phyloP scores from a whole-genome alignment of 2,888 invertebrate genomes.

The Saturnia japonica region DNA sequence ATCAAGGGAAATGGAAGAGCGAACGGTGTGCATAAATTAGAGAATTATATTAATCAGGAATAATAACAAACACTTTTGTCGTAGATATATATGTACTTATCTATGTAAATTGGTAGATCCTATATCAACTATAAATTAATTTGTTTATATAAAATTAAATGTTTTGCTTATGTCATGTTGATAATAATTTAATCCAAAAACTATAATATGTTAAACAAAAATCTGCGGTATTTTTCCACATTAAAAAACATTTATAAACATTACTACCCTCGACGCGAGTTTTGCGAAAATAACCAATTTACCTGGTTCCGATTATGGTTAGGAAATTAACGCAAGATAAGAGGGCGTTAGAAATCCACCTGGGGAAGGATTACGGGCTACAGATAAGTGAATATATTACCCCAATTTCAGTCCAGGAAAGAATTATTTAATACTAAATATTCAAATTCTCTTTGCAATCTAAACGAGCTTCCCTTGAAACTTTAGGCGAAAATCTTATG shows the following conservation, averaged over 20 bases:
- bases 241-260: constrained; percentile 25
- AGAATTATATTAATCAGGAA: neutral
- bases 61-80: neutral
- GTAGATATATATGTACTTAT: neutral
- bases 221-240: constrained; percentile 25
- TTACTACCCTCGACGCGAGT: neutral
- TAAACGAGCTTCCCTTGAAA: constrained; percentile 57
- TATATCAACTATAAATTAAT: neutral
- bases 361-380: constrained; percentile 65
- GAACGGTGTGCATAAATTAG: neutral
- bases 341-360: constrained; percentile 63
- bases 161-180: neutral
- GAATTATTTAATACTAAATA: constrained; percentile 40
- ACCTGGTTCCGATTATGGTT: constrained; percentile 53
- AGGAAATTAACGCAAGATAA: constrained; percentile 74
- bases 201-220: neutral
- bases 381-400: constrained; percentile 74
- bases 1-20: neutral
- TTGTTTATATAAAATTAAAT: neutral
- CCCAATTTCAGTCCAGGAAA: constrained; percentile 60
- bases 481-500: constrained; percentile 53
- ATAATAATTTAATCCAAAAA: neutral
- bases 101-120: neutral
- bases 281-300: constrained; percentile 62
- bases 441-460: constrained; percentile 53